phyloP scores from a whole-genome alignment of 2,113 vertebrate genomes.

The Oxyruncus cristatus region DNA sequence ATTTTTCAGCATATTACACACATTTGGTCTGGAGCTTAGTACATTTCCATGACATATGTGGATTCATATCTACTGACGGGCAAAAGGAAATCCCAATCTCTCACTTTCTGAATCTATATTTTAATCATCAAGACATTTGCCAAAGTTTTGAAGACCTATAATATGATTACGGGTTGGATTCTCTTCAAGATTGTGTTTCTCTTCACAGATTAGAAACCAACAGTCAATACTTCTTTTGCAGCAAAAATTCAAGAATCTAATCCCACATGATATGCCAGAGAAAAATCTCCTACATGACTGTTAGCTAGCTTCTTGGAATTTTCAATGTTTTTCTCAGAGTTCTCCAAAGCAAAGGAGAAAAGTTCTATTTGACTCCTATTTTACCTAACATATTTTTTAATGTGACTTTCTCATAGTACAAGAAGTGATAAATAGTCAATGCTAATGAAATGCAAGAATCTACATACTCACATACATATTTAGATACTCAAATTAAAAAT shows the following conservation, averaged over 20 bases:
- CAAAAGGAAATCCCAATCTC: neutral
- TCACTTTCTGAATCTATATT: neutral
- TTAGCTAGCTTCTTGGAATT: slow-evolving; percentile 19
- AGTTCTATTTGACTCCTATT: slow-evolving; percentile 5
- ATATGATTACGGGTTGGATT: slow-evolving; percentile 6
- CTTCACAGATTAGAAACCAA: slow-evolving; percentile 33
- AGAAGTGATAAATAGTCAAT: neutral
- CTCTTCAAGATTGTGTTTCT: neutral
- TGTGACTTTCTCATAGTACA: neutral
- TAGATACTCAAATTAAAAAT: neutral
- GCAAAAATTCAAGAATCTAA: slow-evolving; percentile 54
- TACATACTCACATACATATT: neutral
- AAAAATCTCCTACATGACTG: slow-evolving; percentile 15
- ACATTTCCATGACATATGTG: neutral
- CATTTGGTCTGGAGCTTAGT: neutral
- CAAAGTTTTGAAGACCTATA: slow-evolving; percentile 11
- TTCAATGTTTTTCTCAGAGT: neutral
- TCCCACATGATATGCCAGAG: slow-evolving; percentile 5
- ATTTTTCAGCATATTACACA: neutral
- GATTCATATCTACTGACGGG: neutral
- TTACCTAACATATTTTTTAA: neutral
- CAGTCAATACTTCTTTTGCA: slow-evolving; percentile 33
- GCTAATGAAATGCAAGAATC: neutral
- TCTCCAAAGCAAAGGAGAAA: neutral
- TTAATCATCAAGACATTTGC: neutral